Conservation (phyloP, 2,888 invertebrate species). For the Chydorus sphaericus region DNA sequence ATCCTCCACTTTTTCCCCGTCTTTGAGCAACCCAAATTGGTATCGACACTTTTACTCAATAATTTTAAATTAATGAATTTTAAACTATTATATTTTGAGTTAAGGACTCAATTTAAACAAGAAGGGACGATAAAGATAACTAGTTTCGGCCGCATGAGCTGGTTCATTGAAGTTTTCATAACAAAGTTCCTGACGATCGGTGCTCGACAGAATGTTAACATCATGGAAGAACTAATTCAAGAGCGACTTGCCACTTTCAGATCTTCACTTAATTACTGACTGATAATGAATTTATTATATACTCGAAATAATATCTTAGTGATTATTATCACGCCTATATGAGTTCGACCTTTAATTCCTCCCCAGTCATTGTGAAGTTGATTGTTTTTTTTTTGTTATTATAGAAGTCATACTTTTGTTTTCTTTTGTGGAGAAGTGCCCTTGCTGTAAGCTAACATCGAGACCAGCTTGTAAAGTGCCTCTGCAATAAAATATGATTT, state of each 20-base stretch:
- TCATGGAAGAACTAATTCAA: slow-evolving; percentile 15
- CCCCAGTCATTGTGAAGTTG: too few species aligned
- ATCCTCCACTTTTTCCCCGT: slow-evolving; percentile 11
- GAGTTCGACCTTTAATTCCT: too few species aligned
- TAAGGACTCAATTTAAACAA: slow-evolving; percentile 14
- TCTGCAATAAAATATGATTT: too few species aligned
- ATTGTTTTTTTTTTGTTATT: too few species aligned
- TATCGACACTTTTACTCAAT: neutral
- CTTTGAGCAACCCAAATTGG: slow-evolving; percentile 13
- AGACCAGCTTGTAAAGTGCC: too few species aligned
- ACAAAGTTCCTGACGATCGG: slow-evolving; percentile 13
- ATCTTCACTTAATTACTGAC: too few species aligned
- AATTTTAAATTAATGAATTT: neutral
- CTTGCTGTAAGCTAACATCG: too few species aligned
- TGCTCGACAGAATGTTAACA: slow-evolving; percentile 12
- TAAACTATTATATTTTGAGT: neutral
- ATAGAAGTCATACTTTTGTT: too few species aligned
- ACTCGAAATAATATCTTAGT: too few species aligned
- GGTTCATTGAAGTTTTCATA: slow-evolving; percentile 14
- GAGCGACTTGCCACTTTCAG: slow-evolving; percentile 5
- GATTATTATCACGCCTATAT: too few species aligned
- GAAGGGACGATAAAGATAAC: slow-evolving; percentile 13
- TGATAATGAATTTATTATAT: too few species aligned
- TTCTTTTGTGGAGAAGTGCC: too few species aligned
- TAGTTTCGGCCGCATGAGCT: slow-evolving; percentile 13